These are phyloP conservation scores for Kuschelorhynchus macadamiae DNA, from an alignment of 2,888 invertebrate species.

Conservation along the genomic window DNA sequence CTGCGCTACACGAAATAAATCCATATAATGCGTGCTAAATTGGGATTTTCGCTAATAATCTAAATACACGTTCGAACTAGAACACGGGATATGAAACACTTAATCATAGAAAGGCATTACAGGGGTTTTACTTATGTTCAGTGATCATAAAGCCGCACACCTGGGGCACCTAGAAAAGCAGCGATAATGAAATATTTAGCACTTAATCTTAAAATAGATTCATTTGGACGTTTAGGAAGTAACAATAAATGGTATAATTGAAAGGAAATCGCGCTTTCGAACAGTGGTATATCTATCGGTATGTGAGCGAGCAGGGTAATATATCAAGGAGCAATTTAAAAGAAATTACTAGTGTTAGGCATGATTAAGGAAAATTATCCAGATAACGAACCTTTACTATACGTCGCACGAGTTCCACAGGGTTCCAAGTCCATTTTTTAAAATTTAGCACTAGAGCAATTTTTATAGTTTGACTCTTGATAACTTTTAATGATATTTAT, in stretches of 20 bases:
- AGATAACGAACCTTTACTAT: no score
- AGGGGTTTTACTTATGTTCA: slow-evolving; percentile 7
- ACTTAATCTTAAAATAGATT: slow-evolving; percentile 12
- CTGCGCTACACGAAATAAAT: no score
- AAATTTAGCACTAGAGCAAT: no score
- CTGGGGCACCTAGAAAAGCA: slow-evolving; percentile 29
- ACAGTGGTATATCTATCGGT: no score
- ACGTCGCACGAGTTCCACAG: no score
- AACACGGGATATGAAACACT: slow-evolving; percentile 5
- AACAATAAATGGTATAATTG: slow-evolving; percentile 11
- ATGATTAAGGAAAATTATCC: no score
- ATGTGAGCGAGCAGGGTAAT: no score
- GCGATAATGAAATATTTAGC: slow-evolving; percentile 23
- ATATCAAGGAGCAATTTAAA: no score
- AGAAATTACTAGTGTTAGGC: no score
- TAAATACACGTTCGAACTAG: neutral
- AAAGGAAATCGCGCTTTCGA: slow-evolving; percentile 18
- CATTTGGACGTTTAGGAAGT: slow-evolving; percentile 27
- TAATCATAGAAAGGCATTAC: slow-evolving; percentile 18
- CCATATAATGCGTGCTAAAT: neutral
- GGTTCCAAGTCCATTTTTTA: no score
- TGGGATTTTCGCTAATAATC: neutral
- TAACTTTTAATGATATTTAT: no score
- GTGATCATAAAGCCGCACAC: slow-evolving; percentile 6
- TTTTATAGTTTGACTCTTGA: no score